Evolutionary conservation across 2,113 vertebrate genomes (phyloP), one percentile per base, ranked within the genome.

Genomic region (Calyptommatus sinebrachiatus): DNA sequence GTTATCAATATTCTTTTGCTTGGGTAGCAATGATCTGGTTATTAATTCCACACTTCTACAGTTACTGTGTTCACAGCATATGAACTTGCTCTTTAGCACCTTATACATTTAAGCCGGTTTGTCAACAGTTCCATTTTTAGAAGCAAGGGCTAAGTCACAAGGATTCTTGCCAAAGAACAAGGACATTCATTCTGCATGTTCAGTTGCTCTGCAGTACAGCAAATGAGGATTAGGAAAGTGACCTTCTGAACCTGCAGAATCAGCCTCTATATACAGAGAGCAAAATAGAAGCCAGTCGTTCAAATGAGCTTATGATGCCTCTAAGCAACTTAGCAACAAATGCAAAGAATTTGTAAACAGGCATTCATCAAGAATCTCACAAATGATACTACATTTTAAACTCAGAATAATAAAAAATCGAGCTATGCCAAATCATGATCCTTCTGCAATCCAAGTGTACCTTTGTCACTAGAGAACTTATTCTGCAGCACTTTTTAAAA

Each of bases 311-410:
- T 50, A 65, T 21, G 22, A 24, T 83, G 61, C 71, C 76, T 87
- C 73, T 82, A 81, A 76, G 77, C 1, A 0, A 10, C 29, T 75
- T 22, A 8, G 57, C 60, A 73, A 50, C 80, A 83, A 85, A 84
- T 7, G 8, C 83, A 80, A 84, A 71, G 6, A 12, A 73, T 50
- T 28, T 73, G 45, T 46, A 41, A n/a, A n/a, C 29, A 16, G 8
- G 26, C 16, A 84, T 78, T 82, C 86, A 82, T 3, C 53, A 83
- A 88, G 63, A 81, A 16, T 35, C 35, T 77, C 88, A 75, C 11
- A 75, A 81, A 77, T 74, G 57, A 81, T 48, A 85, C 77, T 65
- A 14, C 61, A 81, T 50, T 80, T 78, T 70, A 41, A 71, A 88
- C 84, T 79, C 45, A 53, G 76, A 84, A 68, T 71, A 68, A 29